Base-by-base conservation (phyloP, 2,888 invertebrate species). In the Hirtodrosophila alboralis region DNA sequence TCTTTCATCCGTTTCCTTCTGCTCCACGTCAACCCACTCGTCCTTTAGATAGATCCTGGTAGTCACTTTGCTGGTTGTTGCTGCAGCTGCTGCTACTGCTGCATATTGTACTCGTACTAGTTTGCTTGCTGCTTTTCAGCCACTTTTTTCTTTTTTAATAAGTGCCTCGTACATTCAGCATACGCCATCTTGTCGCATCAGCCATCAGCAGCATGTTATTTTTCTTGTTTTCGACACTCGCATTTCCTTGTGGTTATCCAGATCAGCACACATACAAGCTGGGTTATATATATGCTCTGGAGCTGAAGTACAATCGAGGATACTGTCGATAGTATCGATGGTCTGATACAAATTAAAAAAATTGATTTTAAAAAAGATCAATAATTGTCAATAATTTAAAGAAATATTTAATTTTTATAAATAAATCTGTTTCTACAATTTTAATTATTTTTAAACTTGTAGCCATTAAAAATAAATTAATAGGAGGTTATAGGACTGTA, bases 81-180 rank as follows among this genome's bases (percentile, higher is more conserved):
- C 53, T 69, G 70, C 59, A 34, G 43, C 13, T 44, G 21, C 14
- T 58, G 51, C 36, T 37, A 16, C 37, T 66, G 51, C 56, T 51
- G 69, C 65, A 65, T 61, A 58, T 56, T 69, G 71, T 54, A 51
- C 40, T 56, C 26, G 43, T 33, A 49, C 47, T 56, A 36, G 40
- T 72, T 56, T 51, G 37, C 33, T 51, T 30, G 45, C 53, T 43
- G 54, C 53, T 61, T 62, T 69, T 61, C 54, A 45, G 47, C 28
- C 48, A 45, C 43, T 37, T 67, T 51, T 34, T 40, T 51, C 10
- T 47, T 58, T 68, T 73, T 78, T 66, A 66, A 75, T 76, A 76
- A 79, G 72, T 68, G 65, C 68, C 65, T 65, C 65, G 59, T 65
- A 74, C 75, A 76, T 74, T 69, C 67, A 48, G 67, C 71, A 63